Base-by-base conservation (phyloP, 2,888 invertebrate species). In the Athetis lepigone region DNA sequence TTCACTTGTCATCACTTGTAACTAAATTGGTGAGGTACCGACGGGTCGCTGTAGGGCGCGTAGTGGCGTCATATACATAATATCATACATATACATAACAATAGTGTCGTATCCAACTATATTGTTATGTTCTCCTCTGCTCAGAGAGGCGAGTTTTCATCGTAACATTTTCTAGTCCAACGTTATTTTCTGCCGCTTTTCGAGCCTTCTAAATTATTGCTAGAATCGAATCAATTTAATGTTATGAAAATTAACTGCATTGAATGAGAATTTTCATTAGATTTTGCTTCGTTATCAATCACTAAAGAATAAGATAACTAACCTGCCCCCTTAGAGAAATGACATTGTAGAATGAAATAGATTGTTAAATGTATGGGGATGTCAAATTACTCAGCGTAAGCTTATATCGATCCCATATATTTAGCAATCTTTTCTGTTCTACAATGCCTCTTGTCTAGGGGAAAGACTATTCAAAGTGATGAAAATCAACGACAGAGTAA, bases 1-100 rank as follows among this genome's bases (percentile, higher is more conserved):
- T 66, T 75, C 66, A 49, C 66, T 47, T 73, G 51, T 46, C 68
- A 54, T 52, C 52, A 61, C n/a, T 58, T 47, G 18, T 21, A 6
- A 49, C 43, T 68, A 50, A 54, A 25, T 43, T 18, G 42, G 39
- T 47, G 7, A 42, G 64, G 58, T 77, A 54, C 64, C 52, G 46
- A 63, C 19, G 43, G 59, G 43, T 16, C 21, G 25, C 42, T 61
- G 36, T 58, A 62, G 54, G 45, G 39, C 42, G 29, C 13, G 11
- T 33, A 25, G 57, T 72, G 71, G 51, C 40, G 46, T 63, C 57
- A 51, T 46, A 46, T 36, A 43, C 19, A 11, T 50, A n/a, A 16
- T 51, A 54, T 25, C 55, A 13, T 50, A 29, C 40, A 4, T 56
- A 51, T 11, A 9, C 27, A n/a, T n/a, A n/a, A n/a, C n/a, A n/a